Conservation (phyloP, 2,797 vertebrate genomes). For the Gymnocypris eckloni region DNA sequence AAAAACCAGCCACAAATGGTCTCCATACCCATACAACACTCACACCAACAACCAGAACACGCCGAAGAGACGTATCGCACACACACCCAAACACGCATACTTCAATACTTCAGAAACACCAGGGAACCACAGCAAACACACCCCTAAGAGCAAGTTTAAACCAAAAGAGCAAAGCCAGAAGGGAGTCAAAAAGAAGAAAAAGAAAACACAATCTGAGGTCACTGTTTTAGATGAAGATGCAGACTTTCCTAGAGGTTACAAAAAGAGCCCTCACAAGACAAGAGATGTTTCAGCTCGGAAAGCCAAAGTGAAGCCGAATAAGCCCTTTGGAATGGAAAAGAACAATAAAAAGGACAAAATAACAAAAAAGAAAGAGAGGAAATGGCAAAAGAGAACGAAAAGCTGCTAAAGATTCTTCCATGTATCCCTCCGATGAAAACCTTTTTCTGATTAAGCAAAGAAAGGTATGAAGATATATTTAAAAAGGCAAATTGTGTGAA, state of each 20-base stretch:
- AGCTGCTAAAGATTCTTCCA: constrained; percentile 3
- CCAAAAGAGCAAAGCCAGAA: constrained; percentile 50
- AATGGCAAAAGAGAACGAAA: constrained; percentile 54
- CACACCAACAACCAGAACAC: constrained; percentile 36
- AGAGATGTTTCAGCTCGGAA: not conserved
- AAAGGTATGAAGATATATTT: not conserved
- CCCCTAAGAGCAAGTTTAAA: constrained; percentile 39
- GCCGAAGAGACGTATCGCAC: constrained; percentile 51
- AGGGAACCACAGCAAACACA: constrained; percentile 47
- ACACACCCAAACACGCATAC: constrained; percentile 53
- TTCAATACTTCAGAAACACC: constrained; percentile 11
- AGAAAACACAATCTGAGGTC: not conserved
- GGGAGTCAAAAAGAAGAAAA: constrained; percentile 25
- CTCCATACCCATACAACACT: not conserved
- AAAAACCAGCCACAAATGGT: constrained; percentile 59
- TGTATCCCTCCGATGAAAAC: constrained; percentile 73
- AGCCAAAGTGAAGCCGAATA: not conserved
- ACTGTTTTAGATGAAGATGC: constrained; percentile 53
- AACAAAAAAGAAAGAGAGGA: constrained; percentile 34
- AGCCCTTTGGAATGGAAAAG: constrained; percentile 40
- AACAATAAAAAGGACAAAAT: constrained; percentile 12
- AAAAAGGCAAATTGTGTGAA: not conserved
- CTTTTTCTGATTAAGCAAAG: constrained; percentile 81
- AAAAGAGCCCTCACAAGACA: constrained; percentile 1
- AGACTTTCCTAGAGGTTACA: constrained; percentile 73